These are phyloP conservation scores for Cheirogaleus medius DNA, from an alignment of 2,113 vertebrate genomes.

Conservation along the genomic window DNA sequence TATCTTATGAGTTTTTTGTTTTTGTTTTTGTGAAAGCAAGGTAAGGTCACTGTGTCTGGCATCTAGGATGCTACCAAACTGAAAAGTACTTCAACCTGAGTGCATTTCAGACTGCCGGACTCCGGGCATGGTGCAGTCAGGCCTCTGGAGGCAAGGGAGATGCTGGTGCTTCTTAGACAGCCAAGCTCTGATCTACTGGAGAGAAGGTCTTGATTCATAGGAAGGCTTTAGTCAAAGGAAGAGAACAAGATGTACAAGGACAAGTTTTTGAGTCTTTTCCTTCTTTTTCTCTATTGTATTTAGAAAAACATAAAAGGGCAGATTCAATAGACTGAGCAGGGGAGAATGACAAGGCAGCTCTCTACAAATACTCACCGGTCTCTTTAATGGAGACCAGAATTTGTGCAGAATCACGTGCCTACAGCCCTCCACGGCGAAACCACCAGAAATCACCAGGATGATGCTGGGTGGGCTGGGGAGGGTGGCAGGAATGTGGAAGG, in stretches of 20 bases:
- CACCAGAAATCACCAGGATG: not conserved
- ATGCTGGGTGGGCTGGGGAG: rapidly evolving
- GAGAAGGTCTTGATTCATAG: not conserved
- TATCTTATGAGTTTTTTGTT: not conserved
- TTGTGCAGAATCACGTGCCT: not conserved
- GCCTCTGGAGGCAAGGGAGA: not conserved
- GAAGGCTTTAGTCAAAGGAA: not conserved
- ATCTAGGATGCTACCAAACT: not conserved
- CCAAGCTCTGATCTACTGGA: not conserved
- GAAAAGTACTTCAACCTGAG: not conserved
- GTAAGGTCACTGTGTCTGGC: not conserved
- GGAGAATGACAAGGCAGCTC: not conserved
- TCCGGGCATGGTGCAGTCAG: not conserved
- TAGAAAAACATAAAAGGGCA: not conserved
- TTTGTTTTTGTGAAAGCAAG: not conserved
- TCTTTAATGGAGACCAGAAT: not conserved
- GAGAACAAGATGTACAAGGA: not conserved
- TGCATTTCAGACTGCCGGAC: not conserved
- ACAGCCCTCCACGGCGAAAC: not conserved
- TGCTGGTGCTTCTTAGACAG: not conserved
- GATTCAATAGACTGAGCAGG: not conserved
- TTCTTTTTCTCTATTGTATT: not conserved
- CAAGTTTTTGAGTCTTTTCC: not conserved
- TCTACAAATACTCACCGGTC: no score
- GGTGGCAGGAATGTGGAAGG: not conserved